Evolutionary conservation across 2,888 invertebrate species (phyloP), one percentile per base, ranked within the genome.

Genomic region (Drosophila picticornis): DNA sequence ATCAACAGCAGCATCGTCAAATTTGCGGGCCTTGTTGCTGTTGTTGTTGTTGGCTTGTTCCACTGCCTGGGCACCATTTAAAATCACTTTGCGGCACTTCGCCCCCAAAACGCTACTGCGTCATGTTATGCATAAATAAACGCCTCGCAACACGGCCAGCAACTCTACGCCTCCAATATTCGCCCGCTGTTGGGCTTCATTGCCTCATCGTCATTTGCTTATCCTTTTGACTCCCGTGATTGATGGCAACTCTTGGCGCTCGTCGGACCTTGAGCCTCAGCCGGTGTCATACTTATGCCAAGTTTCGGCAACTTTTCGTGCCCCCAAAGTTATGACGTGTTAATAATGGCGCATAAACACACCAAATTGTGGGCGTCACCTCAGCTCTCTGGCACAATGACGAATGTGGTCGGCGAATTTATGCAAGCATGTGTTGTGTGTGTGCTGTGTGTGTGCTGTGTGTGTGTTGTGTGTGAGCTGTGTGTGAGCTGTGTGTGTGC

Each of bases 121-220:
- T 74, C 80, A 84, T 88, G 92, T 91, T 90, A 90, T 91, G 91
- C 90, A 91, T 91, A 92, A 91, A 91, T 91, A 91, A 92, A 80
- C 88, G 79, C 48, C 71, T 29, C 65, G 61, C n/a, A 53, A 34
- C 61, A 13, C 25, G 25, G 27, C 25, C 63, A 40, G 73, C 74
- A 62, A 60, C 66, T 72, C 51, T 9, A 4, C 46, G 16, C 25
- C 50, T 29, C 48, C 16, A 16, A 22, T 25, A 34, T 29, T 7
- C 27, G 34, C 29, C 53, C 16, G 36, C 27, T 25, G 46, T 46
- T 46, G 46, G 27, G 63, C 73, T 53, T 61, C 72, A 58, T 59
- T 84, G 63, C 73, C 51, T 61, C 72, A 58, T 59, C 87, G 76
- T 80, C 81, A 81, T 81, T 87, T 80, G 88, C 80, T 88, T 84